Percentiles rank a stretch among this genome's conserved stretches.
These are phyloP conservation scores for Elaphurus davidianus DNA, from an alignment of 2,113 vertebrate species.

Conservation along the genomic window DNA sequence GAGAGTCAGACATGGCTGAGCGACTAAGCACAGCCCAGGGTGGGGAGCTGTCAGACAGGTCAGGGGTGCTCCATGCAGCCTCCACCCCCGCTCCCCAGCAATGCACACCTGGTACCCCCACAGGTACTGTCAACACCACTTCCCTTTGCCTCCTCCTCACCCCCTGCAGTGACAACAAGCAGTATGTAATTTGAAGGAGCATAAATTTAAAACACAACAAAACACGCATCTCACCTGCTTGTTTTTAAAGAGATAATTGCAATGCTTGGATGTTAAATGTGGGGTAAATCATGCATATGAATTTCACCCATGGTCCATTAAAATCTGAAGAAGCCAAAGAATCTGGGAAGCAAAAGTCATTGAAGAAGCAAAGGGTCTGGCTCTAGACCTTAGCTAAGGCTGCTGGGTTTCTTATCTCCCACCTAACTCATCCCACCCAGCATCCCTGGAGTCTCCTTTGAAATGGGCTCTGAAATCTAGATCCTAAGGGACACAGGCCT, in stretches of 20 bases:
- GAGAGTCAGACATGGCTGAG: background rate
- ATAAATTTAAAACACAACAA: background rate
- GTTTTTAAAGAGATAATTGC: background rate
- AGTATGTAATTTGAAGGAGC: background rate
- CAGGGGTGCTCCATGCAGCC: background rate
- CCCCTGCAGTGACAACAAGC: background rate
- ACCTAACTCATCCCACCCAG: background rate
- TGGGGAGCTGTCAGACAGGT: background rate
- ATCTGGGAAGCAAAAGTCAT: background rate
- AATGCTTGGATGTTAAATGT: background rate
- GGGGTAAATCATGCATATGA: background rate
- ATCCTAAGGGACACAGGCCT: background rate
- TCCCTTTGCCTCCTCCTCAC: background rate
- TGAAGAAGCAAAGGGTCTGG: background rate
- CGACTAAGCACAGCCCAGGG: background rate
- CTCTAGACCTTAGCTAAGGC: background rate
- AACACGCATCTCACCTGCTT: background rate
- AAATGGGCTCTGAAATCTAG: background rate
- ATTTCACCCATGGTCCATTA: background rate
- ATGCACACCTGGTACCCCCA: too few relatives aligned
- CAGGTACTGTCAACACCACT: background rate
- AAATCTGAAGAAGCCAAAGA: background rate
- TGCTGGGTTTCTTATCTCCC: background rate
- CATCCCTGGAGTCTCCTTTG: too few relatives aligned
- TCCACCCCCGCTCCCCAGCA: too few relatives aligned